A percentile compares a stretch with the other conserved stretches of the same genome.
These are phyloP conservation scores for Myotis planiceps DNA, from an alignment of 2,797 vertebrate genomes.

Conservation along the genomic window DNA sequence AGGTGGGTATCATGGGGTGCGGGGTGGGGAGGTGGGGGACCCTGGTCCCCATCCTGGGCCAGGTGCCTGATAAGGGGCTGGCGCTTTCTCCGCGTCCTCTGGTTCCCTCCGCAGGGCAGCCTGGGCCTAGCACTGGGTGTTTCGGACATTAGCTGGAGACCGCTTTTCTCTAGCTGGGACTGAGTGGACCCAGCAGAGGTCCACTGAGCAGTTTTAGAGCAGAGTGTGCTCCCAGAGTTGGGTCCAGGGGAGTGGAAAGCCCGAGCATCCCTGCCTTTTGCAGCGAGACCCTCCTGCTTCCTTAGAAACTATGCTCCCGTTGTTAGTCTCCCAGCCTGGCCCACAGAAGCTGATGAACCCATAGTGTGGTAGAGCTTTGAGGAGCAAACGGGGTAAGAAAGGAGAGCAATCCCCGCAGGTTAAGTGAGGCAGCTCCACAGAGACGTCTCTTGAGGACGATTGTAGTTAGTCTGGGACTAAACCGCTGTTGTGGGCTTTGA, in stretches of 20 bases:
- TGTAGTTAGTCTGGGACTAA: not conserved
- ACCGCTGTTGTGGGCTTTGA: not conserved
- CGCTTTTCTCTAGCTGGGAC: not conserved
- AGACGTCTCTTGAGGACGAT: not conserved
- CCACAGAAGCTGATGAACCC: too few species aligned
- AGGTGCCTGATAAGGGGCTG: not conserved
- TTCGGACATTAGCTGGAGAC: rapidly evolving
- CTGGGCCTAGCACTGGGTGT: rapidly evolving
- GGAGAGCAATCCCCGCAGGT: not conserved
- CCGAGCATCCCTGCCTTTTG: rapidly evolving
- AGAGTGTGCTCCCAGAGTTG: rapidly evolving
- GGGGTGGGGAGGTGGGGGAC: too few species aligned
- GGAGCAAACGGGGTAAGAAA: not conserved
- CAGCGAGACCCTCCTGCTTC: not conserved
- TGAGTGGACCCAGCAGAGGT: not conserved
- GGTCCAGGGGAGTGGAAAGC: not conserved
- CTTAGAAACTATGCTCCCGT: rapidly evolving
- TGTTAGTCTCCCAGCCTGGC: too few species aligned
- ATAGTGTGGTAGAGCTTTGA: rapidly evolving
- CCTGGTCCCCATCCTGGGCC: not conserved
- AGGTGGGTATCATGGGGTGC: conserved; percentile 88
- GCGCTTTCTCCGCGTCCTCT: not conserved
- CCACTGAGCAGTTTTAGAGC: not conserved
- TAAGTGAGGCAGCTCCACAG: not conserved
- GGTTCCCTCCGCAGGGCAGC: not conserved